These are phyloP conservation scores for Pangasius larnaudii DNA, from an alignment of 2,797 vertebrate species.

Conservation along the genomic window DNA sequence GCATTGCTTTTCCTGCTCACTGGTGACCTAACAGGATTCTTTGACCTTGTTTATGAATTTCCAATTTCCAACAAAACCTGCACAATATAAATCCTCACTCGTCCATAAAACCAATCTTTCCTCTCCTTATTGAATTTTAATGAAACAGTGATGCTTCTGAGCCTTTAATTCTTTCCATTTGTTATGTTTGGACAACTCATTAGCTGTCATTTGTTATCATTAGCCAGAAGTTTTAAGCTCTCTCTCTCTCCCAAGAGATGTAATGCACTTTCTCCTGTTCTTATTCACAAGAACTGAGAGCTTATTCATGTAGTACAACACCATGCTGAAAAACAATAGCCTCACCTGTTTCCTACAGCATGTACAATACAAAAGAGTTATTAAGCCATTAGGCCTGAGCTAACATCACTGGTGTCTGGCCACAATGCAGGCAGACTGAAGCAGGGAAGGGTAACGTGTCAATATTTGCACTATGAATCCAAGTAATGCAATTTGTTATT, in stretches of 20 bases:
- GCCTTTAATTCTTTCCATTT: conserved; percentile 99
- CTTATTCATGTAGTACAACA: conserved; percentile 68
- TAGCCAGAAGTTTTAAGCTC: conserved; percentile 94
- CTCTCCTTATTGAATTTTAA: conserved; percentile 86
- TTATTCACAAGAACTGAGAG: conserved; percentile 76
- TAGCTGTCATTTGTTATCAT: conserved; percentile 99
- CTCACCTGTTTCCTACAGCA: not conserved
- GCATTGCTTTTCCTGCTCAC: conserved; percentile 13
- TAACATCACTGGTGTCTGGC: not conserved
- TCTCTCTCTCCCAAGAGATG: conserved; percentile 85
- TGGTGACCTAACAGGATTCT: conserved; percentile 48
- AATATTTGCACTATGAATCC: not conserved
- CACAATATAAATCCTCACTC: conserved; percentile 66
- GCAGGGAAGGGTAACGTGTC: not conserved
- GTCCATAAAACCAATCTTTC: conserved; percentile 80
- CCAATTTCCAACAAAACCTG: conserved; percentile 55
- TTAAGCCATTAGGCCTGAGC: not conserved
- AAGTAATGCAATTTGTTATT: not conserved
- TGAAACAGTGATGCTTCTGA: conserved; percentile 92
- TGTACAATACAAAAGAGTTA: not conserved
- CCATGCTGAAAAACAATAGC: conserved; percentile 11
- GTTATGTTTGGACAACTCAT: conserved; percentile 99
- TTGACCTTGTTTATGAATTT: conserved; percentile 54
- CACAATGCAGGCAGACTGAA: not conserved
- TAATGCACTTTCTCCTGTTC: conserved; percentile 85